Percentiles rank a stretch among this genome's conserved stretches.
Conservation (phyloP, 1,140 invertebrate species). For the Marisa cornuarietis region DNA sequence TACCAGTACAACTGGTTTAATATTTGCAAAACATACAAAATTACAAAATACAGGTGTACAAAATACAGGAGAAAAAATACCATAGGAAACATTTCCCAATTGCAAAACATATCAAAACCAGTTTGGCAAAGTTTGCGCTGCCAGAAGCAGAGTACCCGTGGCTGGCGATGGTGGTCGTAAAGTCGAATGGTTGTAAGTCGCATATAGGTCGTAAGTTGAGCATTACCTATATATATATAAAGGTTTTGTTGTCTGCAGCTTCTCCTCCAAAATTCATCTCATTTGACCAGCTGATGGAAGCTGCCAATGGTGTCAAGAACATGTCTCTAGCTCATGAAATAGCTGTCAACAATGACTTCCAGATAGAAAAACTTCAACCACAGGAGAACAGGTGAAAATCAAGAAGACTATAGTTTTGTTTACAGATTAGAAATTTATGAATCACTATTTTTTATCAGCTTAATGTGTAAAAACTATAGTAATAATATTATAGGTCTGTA, state of each 20-base stretch:
- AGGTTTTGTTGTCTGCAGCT: conserved; percentile 46
- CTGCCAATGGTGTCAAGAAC: conserved; percentile 87
- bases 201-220: no score
- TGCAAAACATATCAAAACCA: no score
- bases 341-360: conserved; percentile 90
- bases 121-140: no score
- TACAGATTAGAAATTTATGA: not conserved
- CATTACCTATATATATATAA: conserved; percentile 1
- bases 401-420: not conserved
- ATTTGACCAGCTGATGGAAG: conserved; percentile 88
- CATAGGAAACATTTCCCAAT: no score
- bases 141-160: no score
- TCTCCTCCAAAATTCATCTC: conserved; percentile 87
- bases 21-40: no score
- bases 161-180: no score
- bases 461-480: not conserved
- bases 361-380: conserved; percentile 82
- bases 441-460: not conserved
- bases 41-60: no score
- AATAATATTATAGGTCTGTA: not conserved
- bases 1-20: no score
- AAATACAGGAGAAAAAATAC: no score
- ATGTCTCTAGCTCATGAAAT: conserved; percentile 97
- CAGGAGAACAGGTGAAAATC: conserved; percentile 75
- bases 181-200: no score